Conservation (phyloP, 2,113 vertebrate species). For the Platichthys flesus region DNA sequence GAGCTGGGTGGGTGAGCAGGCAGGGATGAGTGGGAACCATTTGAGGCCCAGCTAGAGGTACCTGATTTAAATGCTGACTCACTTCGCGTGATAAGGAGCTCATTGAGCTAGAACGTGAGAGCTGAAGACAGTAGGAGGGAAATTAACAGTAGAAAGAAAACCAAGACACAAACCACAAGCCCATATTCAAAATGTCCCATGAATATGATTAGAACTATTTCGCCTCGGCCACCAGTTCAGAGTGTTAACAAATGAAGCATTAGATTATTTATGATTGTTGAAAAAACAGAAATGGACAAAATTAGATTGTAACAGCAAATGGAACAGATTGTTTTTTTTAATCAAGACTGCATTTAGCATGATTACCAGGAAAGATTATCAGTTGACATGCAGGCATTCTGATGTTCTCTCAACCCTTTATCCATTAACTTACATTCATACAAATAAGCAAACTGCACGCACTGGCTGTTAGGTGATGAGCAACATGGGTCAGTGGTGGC, state of each 20-base stretch:
- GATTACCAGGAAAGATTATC: slow-evolving; percentile 27
- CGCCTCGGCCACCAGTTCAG: slow-evolving; percentile 47
- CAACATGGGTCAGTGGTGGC: slow-evolving; percentile 47
- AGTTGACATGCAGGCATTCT: slow-evolving; percentile 53
- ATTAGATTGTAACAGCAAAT: slow-evolving; percentile 40
- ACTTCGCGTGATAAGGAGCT: slow-evolving; percentile 98
- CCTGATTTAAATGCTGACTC: slow-evolving; percentile 98
- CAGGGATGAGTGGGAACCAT: slow-evolving; percentile 39
- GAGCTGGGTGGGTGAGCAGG: slow-evolving; percentile 38
- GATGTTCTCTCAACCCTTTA: slow-evolving; percentile 4
- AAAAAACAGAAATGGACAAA: slow-evolving; percentile 8
- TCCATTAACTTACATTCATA: slow-evolving; percentile 7
- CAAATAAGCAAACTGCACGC: slow-evolving; percentile 18
- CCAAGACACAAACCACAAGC: slow-evolving; percentile 74
- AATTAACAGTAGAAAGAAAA: slow-evolving; percentile 81
- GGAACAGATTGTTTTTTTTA: slow-evolving; percentile 23
- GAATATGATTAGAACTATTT: slow-evolving; percentile 64
- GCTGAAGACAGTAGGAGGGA: slow-evolving; percentile 88
- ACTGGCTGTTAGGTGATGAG: slow-evolving; percentile 49
- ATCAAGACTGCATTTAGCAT: slow-evolving; percentile 30
- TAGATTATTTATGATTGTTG: slow-evolving; percentile 16
- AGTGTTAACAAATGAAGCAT: slow-evolving; percentile 32
- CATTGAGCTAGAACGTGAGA: slow-evolving; percentile 97
- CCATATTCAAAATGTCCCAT: slow-evolving; percentile 79
- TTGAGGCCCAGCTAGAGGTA: slow-evolving; percentile 86